Evolutionary conservation across 2,888 invertebrate genomes (phyloP).

Genomic region (Sarcophaga carnaria): DNA sequence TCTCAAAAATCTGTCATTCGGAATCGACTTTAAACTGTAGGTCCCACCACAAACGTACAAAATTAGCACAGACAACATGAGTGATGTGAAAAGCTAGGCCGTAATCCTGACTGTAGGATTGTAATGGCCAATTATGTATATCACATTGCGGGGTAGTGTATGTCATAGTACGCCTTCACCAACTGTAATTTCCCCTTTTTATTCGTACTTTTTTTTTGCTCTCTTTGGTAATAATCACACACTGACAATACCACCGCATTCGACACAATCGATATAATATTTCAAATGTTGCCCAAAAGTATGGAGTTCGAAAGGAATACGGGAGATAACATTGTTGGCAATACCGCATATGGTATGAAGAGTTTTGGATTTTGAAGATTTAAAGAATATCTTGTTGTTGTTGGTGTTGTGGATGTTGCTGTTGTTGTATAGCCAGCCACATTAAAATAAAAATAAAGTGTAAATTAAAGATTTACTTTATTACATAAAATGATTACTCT

Average conservation of each 20-base stretch:
- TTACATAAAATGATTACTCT: constrained; percentile 40
- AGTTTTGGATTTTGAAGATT: not conserved
- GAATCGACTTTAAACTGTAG: too few relatives aligned
- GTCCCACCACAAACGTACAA: too few relatives aligned
- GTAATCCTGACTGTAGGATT: too few relatives aligned
- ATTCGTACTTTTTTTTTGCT: not conserved
- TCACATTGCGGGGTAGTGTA: too few relatives aligned
- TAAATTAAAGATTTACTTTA: constrained; percentile 54
- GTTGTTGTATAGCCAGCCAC: not conserved
- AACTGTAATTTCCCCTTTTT: not conserved
- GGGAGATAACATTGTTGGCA: not conserved
- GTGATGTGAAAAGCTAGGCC: too few relatives aligned
- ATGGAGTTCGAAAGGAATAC: not conserved
- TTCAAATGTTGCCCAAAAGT: not conserved
- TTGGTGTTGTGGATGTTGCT: not conserved
- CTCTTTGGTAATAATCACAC: too few relatives aligned
- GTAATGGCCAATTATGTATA: too few relatives aligned
- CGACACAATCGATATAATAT: not conserved
- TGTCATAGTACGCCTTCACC: too few relatives aligned
- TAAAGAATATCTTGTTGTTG: constrained; percentile 6
- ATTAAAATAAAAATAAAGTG: constrained; percentile 51
- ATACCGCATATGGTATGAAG: not conserved
- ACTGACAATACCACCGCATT: too few relatives aligned
- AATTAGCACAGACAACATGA: too few relatives aligned
- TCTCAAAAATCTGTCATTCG: too few relatives aligned